Evolutionary conservation across 2,888 invertebrate species (phyloP), one percentile per base, ranked within the genome.

Genomic region (Oxycera nigricornis): DNA sequence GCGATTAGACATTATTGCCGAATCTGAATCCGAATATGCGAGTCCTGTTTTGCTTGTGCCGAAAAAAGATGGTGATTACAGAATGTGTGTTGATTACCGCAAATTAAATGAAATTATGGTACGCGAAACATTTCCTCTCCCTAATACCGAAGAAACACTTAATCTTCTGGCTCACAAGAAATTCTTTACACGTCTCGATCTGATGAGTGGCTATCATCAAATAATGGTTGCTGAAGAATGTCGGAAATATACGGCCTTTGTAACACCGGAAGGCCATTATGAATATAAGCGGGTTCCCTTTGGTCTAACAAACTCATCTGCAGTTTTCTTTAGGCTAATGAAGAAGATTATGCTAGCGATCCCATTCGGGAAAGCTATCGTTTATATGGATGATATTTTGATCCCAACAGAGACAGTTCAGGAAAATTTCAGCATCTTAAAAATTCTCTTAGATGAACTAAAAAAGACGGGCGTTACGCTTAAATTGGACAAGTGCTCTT

Each of bases 211-310:
- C 22, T 76, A 74, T 52, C 55, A 74, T 72, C 76, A 76, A 30
- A 72, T 76, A 14, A 26, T 61, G 1, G 31, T 74, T 22, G 73
- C 62, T 2, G 35, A 59, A 0, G 30, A 41, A 11, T 50, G 39
- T 57, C 73, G 73, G 14, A 76, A 72, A 26, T 78, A 73, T 9
- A 81, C 79, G 1, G 77, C 77, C 0, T 81, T 80, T 67, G 78
- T 81, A 1, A 81, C 80, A 0, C 79, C 81, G 0, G 79, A 79
- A n/a, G 80, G 79, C 0, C 80, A 80, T 41, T 81, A 77, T 24
- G 80, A 81, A 62, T 81, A 79, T 46, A 79, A 78, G 4, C 74
- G 80, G 1, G 79, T 81, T 77, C 79, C 79, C 0, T 80, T 80
- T 65, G 80, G 80, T 1, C 28, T 80, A 7, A 76, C 79, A 0